Base-by-base conservation (phyloP, 2,888 invertebrate genomes). In the Cotesia congregata region DNA sequence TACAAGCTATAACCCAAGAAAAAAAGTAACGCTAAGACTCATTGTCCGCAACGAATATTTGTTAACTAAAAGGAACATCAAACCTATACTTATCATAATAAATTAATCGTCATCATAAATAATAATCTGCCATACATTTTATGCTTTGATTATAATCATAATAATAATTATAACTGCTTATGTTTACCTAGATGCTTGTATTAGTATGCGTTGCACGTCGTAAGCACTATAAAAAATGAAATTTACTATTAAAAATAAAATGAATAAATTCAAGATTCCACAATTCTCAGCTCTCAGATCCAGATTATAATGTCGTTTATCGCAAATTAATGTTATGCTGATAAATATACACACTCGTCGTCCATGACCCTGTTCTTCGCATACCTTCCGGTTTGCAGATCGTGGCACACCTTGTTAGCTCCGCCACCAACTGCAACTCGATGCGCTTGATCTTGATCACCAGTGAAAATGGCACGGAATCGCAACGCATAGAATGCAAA, bases 301-400 rank as follows among this genome's bases (percentile, higher is more conserved):
- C 74, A 9, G 15, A n/a, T 20, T 67, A 39, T 60, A 72, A 72
- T 40, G 40, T 65, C 15, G 17, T 61, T 20, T 59, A 72, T 64
- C 12, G 67, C 12, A 59, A 30, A 65, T 65, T 50, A 6, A 38
- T 30, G 20, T 30, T 65, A 30, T 65, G 30, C 12, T 7, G 65
- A 30, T 65, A 30, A 20, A 65, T 62, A 60, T 73, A 40, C 20
- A 41, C 40, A 74, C 77, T 75, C 72, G 79, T 81, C 79, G 82
- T 80, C 85, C 84, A 82, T 85, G 84, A 85, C 85, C 83, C 78
- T 80, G 79, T 81, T 82, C 81, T 78, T 74, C 74, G 62, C 75
- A 78, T 81, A 73, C 78, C 80, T 80, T 78, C 80, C 81, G 80
- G 80, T 79, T 80, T 74, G 75, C 40, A 76, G 74, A 79, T 78